These are phyloP conservation scores for Ondatra zibethicus DNA, from an alignment of 2,113 vertebrate genomes.

Conservation along the genomic window DNA sequence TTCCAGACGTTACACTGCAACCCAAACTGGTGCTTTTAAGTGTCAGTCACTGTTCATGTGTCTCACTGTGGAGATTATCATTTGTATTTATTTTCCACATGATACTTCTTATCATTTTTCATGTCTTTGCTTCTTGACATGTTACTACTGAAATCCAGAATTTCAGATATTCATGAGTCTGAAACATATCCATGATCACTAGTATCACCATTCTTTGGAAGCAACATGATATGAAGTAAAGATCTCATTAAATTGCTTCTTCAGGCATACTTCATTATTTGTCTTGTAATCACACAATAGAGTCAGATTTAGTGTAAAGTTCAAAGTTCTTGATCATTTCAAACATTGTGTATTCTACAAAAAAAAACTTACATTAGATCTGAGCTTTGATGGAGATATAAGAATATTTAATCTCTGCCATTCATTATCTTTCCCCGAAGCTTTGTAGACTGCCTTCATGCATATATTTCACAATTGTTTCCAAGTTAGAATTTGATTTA, in stretches of 20 bases:
- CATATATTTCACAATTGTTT: constrained; percentile 40
- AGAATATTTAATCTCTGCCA: not conserved
- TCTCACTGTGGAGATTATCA: not conserved
- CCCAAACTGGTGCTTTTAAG: constrained; percentile 29
- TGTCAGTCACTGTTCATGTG: constrained; percentile 39
- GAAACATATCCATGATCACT: constrained; percentile 2
- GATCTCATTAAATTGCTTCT: constrained; percentile 32
- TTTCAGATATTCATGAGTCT: constrained; percentile 33
- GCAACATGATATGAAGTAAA: not conserved
- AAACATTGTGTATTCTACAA: not conserved
- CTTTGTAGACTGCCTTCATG: not conserved
- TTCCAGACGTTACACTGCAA: not conserved
- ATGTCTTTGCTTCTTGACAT: not conserved
- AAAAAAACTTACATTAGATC: not conserved
- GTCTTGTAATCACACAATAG: constrained; percentile 23
- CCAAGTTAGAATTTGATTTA: not conserved
- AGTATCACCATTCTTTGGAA: not conserved
- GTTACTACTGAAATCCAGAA: constrained; percentile 1
- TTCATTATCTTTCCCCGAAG: constrained; percentile 9
- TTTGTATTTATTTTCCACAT: constrained; percentile 44
- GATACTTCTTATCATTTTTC: constrained; percentile 28
- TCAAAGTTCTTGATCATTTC: not conserved
- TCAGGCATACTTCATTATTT: not conserved
- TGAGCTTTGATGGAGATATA: not conserved
- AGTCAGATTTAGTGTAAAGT: constrained; percentile 33